phyloP scores from a whole-genome alignment of 1,140 invertebrate species.

The Anoplolepis gracilipes region DNA sequence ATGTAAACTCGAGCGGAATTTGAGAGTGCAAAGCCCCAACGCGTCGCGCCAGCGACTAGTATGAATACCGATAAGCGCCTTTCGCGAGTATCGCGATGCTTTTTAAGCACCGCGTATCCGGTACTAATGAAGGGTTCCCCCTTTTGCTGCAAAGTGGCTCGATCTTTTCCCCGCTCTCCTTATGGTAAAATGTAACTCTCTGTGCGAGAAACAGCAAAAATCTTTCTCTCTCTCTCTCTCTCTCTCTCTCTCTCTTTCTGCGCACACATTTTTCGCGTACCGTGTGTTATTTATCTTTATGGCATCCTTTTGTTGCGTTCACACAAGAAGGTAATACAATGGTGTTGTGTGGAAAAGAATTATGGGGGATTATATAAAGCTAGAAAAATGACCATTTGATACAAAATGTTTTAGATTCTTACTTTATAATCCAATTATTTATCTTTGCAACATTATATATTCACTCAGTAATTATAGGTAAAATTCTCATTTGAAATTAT shows the following conservation, averaged over 20 bases:
- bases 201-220: neutral
- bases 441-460: neutral
- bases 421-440: neutral
- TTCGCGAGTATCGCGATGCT: constrained; percentile 30
- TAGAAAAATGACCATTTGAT: neutral
- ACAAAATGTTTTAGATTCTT: neutral
- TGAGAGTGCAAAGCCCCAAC: constrained; percentile 31
- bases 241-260: too few relatives aligned
- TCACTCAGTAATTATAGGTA: neutral
- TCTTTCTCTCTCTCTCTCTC: too few relatives aligned
- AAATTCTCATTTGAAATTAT: neutral
- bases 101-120: constrained; percentile 46
- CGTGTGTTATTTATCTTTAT: constrained; percentile 45
- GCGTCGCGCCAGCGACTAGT: neutral
- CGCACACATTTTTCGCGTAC: neutral
- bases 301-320: constrained; percentile 9
- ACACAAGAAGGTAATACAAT: neutral
- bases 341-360: too few relatives aligned
- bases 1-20: constrained; percentile 64
- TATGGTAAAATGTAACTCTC: neutral
- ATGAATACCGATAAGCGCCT: constrained; percentile 65
- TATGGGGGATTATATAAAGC: neutral
- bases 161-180: neutral
- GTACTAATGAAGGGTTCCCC: constrained; percentile 53
- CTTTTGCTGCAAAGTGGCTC: neutral